Evolutionary conservation across 2,797 vertebrate species (phyloP), one percentile per base, ranked within the genome.

Genomic region (Spinus olivaceus): DNA sequence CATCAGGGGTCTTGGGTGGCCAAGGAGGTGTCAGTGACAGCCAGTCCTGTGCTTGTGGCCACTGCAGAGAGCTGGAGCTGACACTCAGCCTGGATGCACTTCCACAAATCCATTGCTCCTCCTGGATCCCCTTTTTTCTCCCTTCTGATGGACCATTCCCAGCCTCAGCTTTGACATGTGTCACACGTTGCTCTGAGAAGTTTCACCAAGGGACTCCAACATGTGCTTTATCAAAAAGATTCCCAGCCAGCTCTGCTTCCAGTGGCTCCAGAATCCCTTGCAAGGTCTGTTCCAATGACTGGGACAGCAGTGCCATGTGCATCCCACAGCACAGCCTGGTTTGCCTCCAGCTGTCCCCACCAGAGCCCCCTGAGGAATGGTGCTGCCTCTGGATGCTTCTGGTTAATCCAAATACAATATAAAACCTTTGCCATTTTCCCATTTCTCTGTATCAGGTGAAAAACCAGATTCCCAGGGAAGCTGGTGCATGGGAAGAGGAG

Each of bases 71-170:
- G 25, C 53, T 80, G 76, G 70, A 69, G 42, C 64, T 86, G 61
- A 22, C 7, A 2, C 10, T 37, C n/a, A 50, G 24, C 65, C 44
- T 63, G 80, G 39, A 35, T 0, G 1, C 0, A 0, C 18, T 44
- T 63, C 53, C 23, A n/a, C 39, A 57, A 57, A 69, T 21, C 14
- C 46, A 12, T 4, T 37, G 14, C 33, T 73, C 35, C 49, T 74
- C 56, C 84, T 32, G 17, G 18, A 69, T 57, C 24, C 54, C 3
- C 5, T 39, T 74, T 72, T 46, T 28, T 14, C 64, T 57, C 20
- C 37, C 4, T 66, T 1, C 12, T 71, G 23, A 23, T 25, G 80
- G 22, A 61, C 32, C 44, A 12, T 54, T 72, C 50, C 39, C 71
- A 46, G 15, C 28, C 33, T 27, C 42, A 66, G 65, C 47, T 82